A percentile compares a stretch with the other conserved stretches of the same genome.
phyloP scores from a whole-genome alignment of 2,797 vertebrate genomes.

The Podarcis siculus region DNA sequence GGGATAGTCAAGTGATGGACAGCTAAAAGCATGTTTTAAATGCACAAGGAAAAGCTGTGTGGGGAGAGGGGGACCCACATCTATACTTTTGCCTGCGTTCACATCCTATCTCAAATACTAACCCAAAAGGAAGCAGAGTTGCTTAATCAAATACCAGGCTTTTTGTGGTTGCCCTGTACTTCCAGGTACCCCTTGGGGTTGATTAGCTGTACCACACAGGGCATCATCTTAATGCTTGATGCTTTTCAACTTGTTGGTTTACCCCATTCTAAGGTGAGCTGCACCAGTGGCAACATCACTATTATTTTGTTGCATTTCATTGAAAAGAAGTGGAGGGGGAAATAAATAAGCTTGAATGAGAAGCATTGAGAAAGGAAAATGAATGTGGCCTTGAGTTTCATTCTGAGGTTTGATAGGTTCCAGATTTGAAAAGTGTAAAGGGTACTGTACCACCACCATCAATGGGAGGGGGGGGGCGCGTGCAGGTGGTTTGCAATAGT shows the following conservation, averaged over 20 bases:
- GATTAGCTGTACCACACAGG: not conserved
- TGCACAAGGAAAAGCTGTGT: constrained; percentile 37
- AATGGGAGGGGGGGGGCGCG: not conserved
- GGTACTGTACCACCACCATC: not conserved
- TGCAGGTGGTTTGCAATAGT: not conserved
- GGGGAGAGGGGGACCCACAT: not conserved
- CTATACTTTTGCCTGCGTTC: constrained; percentile 10
- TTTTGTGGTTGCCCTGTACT: not conserved
- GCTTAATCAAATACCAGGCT: constrained; percentile 9
- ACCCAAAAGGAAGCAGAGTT: not conserved
- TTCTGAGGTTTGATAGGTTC: not conserved
- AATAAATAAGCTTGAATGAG: not conserved
- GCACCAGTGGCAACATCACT: not conserved
- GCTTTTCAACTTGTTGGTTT: not conserved
- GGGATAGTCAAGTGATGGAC: constrained; percentile 20
- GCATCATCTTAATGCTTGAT: not conserved
- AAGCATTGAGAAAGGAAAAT: not conserved
- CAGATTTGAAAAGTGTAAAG: not conserved
- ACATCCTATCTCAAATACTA: constrained; percentile 24
- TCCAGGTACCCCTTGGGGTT: not conserved
- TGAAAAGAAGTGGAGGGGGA: not conserved
- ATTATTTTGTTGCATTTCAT: not conserved
- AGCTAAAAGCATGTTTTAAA: constrained; percentile 61
- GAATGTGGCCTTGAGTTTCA: not conserved
- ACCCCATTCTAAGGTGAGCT: not conserved